These are phyloP conservation scores for Cyclopterus lumpus DNA, from an alignment of 2,797 vertebrate genomes.

Conservation along the genomic window DNA sequence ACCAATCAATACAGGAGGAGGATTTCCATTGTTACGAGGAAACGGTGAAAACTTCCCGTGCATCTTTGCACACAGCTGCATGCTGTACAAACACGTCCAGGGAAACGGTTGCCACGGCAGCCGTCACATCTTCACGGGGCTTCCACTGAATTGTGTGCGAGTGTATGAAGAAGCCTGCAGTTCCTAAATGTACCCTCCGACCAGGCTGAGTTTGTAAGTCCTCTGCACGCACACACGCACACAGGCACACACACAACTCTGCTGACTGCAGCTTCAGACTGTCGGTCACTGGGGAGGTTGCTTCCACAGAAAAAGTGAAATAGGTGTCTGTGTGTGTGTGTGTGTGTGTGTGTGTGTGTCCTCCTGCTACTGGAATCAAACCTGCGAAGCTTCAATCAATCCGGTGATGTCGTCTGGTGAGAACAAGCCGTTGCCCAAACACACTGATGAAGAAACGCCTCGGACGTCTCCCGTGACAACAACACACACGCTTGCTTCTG, in stretches of 20 bases:
- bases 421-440: background rate
- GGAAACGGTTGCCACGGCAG: too few relatives aligned
- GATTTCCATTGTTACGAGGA: too few relatives aligned
- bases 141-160: conserved; percentile 3
- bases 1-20: too few relatives aligned
- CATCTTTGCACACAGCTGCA: too few relatives aligned
- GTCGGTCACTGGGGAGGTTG: too few relatives aligned
- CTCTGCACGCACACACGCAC: background rate
- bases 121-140: too few relatives aligned
- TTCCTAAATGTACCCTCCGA: conserved; percentile 38
- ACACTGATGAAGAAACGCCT: background rate
- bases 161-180: conserved; percentile 17
- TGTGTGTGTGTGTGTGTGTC: background rate
- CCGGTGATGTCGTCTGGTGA: background rate
- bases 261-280: too few relatives aligned
- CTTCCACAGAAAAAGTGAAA: too few relatives aligned
- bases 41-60: too few relatives aligned
- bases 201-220: conserved; percentile 11
- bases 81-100: too few relatives aligned
- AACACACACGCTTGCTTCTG: background rate
- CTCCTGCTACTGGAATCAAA: conserved; percentile 14
- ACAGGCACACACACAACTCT: too few relatives aligned
- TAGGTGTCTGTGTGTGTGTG: background rate
- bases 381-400: background rate
- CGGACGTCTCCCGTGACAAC: background rate